Evolutionary conservation across 2,797 vertebrate species (phyloP).

Genomic region (Holocentrus rufus): DNA sequence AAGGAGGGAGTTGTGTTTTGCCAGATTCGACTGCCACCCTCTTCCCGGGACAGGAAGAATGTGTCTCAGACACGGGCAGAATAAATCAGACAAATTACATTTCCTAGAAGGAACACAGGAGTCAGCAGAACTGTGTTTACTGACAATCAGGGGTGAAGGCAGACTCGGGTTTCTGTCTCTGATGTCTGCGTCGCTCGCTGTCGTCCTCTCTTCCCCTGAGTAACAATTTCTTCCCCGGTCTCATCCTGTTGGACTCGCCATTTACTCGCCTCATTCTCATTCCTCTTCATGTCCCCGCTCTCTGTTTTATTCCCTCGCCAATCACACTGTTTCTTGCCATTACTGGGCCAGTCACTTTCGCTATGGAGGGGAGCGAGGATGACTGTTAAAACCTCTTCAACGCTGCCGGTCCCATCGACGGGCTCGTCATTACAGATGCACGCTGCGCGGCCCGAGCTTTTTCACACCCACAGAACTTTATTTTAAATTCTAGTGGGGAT

Average conservation of each 20-base stretch:
- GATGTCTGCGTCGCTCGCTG: slow-evolving; percentile 18
- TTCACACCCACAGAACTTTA: no score
- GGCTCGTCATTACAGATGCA: no score
- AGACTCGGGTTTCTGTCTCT: slow-evolving; percentile 9
- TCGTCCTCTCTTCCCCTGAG: slow-evolving; percentile 15
- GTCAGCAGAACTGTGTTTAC: slow-evolving; percentile 54
- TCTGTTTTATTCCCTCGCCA: not conserved
- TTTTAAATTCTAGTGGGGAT: no score
- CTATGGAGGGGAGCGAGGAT: slow-evolving; percentile 12
- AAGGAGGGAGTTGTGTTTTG: slow-evolving; percentile 29
- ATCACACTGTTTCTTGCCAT: not conserved
- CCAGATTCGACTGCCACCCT: slow-evolving; percentile 41
- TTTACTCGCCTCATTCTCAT: not conserved
- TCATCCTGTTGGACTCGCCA: not conserved
- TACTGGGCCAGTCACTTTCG: not conserved
- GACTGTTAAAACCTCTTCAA: not conserved
- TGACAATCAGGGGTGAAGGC: slow-evolving; percentile 27
- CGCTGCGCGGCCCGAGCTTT: no score
- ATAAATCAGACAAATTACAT: slow-evolving; percentile 69
- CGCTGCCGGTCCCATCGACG: not conserved
- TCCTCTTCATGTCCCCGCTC: not conserved
- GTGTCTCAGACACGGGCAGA: slow-evolving; percentile 42
- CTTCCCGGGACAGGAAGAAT: slow-evolving; percentile 28
- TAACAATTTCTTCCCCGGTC: not conserved
- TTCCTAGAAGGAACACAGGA: slow-evolving; percentile 60